phyloP scores from a whole-genome alignment of 2,888 invertebrate genomes.

The Rhingia campestris region DNA sequence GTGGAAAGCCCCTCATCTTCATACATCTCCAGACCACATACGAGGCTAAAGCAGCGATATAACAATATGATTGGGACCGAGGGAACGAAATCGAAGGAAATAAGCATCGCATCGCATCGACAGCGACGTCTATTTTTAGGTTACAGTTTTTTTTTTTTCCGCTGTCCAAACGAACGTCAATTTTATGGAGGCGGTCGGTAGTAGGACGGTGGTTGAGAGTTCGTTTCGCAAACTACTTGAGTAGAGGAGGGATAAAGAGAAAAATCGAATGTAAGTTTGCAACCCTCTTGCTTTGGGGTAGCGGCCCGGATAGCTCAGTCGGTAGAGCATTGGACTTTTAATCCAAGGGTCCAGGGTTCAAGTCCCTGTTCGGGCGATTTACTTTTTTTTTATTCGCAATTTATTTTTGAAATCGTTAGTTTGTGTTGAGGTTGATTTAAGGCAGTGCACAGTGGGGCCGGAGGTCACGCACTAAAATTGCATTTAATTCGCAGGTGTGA shows the following conservation, averaged over 20 bases:
- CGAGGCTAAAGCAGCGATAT: not conserved
- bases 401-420: not conserved
- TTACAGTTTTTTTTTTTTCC: not conserved
- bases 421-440: not conserved
- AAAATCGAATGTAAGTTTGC: slow-evolving; percentile 13
- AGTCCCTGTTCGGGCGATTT: slow-evolving; percentile 65
- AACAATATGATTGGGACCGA: slow-evolving; percentile 35
- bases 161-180: slow-evolving; percentile 4
- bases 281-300: slow-evolving; percentile 24
- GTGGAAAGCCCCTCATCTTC: slow-evolving; percentile 23
- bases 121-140: slow-evolving; percentile 46
- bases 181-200: slow-evolving; percentile 24
- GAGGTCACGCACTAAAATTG: no score
- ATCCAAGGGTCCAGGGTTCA: slow-evolving; percentile 73
- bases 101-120: slow-evolving; percentile 35
- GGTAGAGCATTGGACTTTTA: slow-evolving; percentile 73
- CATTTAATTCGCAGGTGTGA: no score
- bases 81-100: slow-evolving; percentile 23
- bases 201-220: not conserved
- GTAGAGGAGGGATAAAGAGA: not conserved
- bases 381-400: slow-evolving; percentile 40
- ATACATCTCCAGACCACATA: not conserved
- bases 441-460: no score
- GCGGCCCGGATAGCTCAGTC: slow-evolving; percentile 67
- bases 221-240: not conserved